Conservation (phyloP, 2,888 invertebrate genomes). For the Dioctria rufipes region DNA sequence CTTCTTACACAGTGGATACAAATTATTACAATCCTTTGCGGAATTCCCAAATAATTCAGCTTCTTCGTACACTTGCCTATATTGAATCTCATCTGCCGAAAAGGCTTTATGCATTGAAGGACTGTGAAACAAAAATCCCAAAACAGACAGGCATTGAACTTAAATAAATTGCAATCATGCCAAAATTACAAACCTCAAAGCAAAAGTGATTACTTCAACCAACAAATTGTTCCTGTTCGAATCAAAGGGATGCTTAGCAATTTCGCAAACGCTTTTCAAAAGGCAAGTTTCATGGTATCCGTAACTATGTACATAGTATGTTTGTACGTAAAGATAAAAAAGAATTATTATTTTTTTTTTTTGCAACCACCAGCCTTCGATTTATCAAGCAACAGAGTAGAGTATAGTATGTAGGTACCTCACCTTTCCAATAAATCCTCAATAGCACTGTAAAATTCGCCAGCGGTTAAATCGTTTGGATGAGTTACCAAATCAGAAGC, state of each 20-base stretch:
- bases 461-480: slow-evolving; percentile 69
- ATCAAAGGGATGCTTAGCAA: slow-evolving; percentile 77
- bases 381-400: too few species aligned
- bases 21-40: slow-evolving; percentile 65
- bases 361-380: too few species aligned
- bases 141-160: background rate
- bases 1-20: slow-evolving; percentile 66
- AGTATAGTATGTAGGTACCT: background rate
- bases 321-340: slow-evolving; percentile 60
- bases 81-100: slow-evolving; percentile 71
- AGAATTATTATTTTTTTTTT: background rate
- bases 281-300: slow-evolving; percentile 80
- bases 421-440: slow-evolving; percentile 64
- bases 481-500: slow-evolving; percentile 60
- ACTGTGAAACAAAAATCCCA: slow-evolving; percentile 65
- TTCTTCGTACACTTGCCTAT: slow-evolving; percentile 66
- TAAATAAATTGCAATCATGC: background rate
- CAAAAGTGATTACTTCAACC: slow-evolving; percentile 78
- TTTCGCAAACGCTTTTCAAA: slow-evolving; percentile 79
- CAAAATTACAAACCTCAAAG: slow-evolving; percentile 76
- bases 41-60: slow-evolving; percentile 67
- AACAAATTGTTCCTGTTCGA: slow-evolving; percentile 74
- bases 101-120: slow-evolving; percentile 75
- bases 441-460: slow-evolving; percentile 67
- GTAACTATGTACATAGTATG: slow-evolving; percentile 70